A percentile compares a stretch with the other conserved stretches of the same genome.
Evolutionary conservation across 2,888 invertebrate genomes (phyloP).

Genomic region (Hoplodrina ambigua): DNA sequence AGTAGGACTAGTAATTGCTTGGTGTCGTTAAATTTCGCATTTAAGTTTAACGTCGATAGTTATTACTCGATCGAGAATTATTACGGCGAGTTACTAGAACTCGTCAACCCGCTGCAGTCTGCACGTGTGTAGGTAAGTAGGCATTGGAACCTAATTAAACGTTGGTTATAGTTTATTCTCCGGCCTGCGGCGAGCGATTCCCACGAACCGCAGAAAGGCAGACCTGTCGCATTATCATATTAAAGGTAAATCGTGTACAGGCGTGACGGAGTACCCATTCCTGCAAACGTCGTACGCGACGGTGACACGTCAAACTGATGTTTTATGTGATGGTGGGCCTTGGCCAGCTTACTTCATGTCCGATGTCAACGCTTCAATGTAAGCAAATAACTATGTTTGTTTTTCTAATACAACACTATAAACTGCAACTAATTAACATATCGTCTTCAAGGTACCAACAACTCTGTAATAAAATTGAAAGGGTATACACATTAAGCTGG

Average conservation of each 20-base stretch:
- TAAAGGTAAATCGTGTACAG: conserved; percentile 71
- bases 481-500: conserved; percentile 22
- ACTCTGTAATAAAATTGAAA: conserved; percentile 50
- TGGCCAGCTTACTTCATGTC: conserved; percentile 70
- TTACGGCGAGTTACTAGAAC: conserved; percentile 67
- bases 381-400: conserved; percentile 62
- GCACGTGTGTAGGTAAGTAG: conserved; percentile 65
- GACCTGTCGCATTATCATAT: conserved; percentile 78
- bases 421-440: conserved; percentile 57
- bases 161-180: conserved; percentile 64
- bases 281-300: conserved; percentile 58
- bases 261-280: conserved; percentile 71
- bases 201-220: conserved; percentile 71
- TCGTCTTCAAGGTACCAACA: conserved; percentile 35
- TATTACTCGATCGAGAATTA: conserved; percentile 70
- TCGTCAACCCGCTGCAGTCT: conserved; percentile 57
- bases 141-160: conserved; percentile 70
- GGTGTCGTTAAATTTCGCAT: conserved; percentile 72
- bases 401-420: conserved; percentile 61
- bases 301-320: conserved; percentile 52
- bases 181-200: conserved; percentile 69
- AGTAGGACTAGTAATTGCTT: conserved; percentile 69
- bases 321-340: conserved; percentile 66
- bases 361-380: conserved; percentile 62
- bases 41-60: conserved; percentile 67